Percentiles rank a stretch among this genome's conserved stretches.
Evolutionary conservation across 2,113 vertebrate genomes (phyloP).

Genomic region (Aptenodytes forsteri): DNA sequence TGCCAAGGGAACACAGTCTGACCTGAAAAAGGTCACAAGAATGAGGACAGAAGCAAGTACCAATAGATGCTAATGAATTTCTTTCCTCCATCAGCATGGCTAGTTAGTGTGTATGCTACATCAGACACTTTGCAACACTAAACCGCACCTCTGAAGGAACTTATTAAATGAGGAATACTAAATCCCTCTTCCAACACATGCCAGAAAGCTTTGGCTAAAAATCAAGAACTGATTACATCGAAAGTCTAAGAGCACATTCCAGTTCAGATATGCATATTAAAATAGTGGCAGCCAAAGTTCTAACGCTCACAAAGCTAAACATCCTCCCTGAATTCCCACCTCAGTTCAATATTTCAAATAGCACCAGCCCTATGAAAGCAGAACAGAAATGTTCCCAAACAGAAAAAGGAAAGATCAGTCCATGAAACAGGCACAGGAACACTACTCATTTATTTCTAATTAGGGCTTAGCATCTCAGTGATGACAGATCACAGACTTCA

Average conservation of each 20-base stretch:
- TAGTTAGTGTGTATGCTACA: neutral
- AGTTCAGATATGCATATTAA: neutral
- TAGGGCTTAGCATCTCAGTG: neutral
- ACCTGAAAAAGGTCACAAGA: neutral
- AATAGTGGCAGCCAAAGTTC: neutral
- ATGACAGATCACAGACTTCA: neutral
- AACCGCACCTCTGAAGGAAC: neutral
- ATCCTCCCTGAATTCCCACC: neutral
- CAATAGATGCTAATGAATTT: neutral
- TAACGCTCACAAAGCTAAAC: neutral
- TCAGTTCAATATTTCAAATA: neutral
- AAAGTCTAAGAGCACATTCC: neutral
- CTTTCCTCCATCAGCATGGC: neutral
- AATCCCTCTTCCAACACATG: neutral
- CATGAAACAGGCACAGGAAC: neutral
- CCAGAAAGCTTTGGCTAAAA: slow-evolving; percentile 12
- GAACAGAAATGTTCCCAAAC: neutral
- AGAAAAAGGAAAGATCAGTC: neutral
- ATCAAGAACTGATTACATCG: neutral
- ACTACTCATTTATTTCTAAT: neutral
- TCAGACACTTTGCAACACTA: neutral
- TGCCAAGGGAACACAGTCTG: neutral
- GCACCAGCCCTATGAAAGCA: neutral
- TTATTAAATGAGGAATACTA: neutral
- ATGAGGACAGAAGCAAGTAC: neutral